phyloP scores from a whole-genome alignment of 2,113 vertebrate genomes.

The Arizona elegans region DNA sequence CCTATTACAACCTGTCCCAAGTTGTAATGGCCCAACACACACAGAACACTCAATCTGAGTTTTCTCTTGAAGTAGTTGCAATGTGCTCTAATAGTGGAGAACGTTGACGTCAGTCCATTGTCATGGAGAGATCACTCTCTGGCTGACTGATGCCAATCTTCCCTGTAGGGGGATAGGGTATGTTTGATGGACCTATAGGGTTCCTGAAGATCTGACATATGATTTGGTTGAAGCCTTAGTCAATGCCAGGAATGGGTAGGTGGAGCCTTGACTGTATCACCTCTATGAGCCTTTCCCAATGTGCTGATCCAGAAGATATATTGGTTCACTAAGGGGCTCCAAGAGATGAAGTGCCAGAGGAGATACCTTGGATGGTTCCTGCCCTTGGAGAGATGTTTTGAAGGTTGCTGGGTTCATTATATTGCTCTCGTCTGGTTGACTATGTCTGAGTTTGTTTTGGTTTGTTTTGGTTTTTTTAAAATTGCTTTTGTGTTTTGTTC shows the following conservation, averaged over 20 bases:
- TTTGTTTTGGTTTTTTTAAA: neutral
- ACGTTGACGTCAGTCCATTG: neutral
- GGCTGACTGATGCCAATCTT: neutral
- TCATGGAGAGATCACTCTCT: neutral
- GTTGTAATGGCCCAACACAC: neutral
- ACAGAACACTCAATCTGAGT: neutral
- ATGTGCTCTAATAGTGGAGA: neutral
- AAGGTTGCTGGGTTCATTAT: neutral
- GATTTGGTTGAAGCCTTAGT: neutral
- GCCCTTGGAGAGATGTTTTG: neutral
- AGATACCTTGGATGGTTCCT: neutral
- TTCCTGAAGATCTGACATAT: neutral
- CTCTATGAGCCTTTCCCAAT: neutral
- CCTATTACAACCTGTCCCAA: neutral
- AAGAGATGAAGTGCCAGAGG: neutral
- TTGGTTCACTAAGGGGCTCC: neutral
- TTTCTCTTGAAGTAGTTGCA: neutral
- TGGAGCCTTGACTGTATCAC: neutral
- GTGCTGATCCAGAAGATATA: neutral
- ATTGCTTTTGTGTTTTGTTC: neutral
- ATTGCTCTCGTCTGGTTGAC: neutral
- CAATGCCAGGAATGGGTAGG: neutral
- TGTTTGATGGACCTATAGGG: neutral
- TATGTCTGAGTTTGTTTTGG: neutral
- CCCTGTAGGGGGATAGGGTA: neutral